These are phyloP conservation scores for Apodemia hepburni DNA, from an alignment of 2,888 invertebrate genomes.

Conservation along the genomic window DNA sequence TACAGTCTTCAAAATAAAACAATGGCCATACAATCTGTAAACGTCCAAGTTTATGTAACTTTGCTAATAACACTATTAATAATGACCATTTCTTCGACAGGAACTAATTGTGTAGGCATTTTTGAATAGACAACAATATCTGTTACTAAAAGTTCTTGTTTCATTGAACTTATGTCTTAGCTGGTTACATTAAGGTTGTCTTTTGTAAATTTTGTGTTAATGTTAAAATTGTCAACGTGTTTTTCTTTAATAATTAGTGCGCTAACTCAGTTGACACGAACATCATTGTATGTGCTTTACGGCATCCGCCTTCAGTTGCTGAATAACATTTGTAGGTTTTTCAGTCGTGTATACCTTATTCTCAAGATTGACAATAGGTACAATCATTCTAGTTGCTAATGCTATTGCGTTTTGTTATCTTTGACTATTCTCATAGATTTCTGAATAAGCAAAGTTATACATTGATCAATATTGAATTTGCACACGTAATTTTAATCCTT, in stretches of 20 bases:
- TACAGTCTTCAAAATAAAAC: constrained; percentile 40
- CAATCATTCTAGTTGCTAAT: neutral
- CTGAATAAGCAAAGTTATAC: neutral
- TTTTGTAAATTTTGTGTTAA: constrained; percentile 17
- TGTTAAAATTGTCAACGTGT: constrained; percentile 39
- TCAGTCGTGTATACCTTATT: constrained; percentile 48
- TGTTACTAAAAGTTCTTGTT: neutral
- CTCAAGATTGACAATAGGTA: constrained; percentile 7
- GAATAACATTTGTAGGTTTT: constrained; percentile 48
- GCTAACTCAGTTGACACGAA: constrained; percentile 55
- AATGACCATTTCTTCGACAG: constrained; percentile 35
- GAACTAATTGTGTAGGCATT: constrained; percentile 39
- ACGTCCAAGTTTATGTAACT: constrained; percentile 46
- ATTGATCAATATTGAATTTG: neutral
- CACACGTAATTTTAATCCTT: neutral
- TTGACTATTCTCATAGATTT: neutral
- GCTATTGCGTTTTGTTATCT: constrained; percentile 12
- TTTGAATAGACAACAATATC: constrained; percentile 32
- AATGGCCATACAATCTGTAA: constrained; percentile 35
- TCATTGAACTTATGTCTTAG: constrained; percentile 36
- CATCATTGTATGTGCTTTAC: constrained; percentile 46
- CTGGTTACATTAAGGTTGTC: constrained; percentile 29
- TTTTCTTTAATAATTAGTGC: constrained; percentile 52
- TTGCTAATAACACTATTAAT: constrained; percentile 45
- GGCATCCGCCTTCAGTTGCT: constrained; percentile 44